Base-by-base conservation (phyloP, 2,797 vertebrate genomes). In the Tapirus indicus region DNA sequence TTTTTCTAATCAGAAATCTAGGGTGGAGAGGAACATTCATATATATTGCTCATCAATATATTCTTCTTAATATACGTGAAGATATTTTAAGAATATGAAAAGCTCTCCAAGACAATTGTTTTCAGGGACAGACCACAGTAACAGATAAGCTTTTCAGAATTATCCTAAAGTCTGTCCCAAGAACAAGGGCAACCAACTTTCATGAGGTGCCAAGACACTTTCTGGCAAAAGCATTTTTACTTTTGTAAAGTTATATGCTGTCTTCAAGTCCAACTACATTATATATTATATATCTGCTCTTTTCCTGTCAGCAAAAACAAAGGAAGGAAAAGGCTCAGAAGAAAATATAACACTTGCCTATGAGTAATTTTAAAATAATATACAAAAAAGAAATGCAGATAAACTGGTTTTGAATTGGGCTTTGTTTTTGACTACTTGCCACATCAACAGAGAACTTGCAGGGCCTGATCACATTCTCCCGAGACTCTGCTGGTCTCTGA, bases 91-190 rank as follows among this genome's bases (percentile, higher is more conserved):
- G 94, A 93, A 20, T 69, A 87, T 52, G 60, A 88, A 84, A 85
- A 41, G 29, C 38, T 75, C 89, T 95, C 78, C 35, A 84, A 72
- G 82, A 94, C 52, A 38, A 97, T 80, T 95, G 92, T 83, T 93
- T 88, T 93, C 83, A 95, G 80, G 49, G 95, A 90, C 20, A 91
- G 77, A 93, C n/a, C 58, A 89, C 29, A 88, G 92, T 38, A 79
- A 94, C 52, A 96, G 74, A 95, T 94, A 84, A 62, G 95, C 35
- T 97, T 85, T 56, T 82, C 96, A 89, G 84, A 82, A 91, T 88
- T 18, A 23, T 72, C 95, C 49, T 47, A 62, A 94, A 62, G 88
- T 72, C 95, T 83, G 66, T 79, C 83, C 93, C 79, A 90, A 56
- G 68, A 92, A 79, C 27, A 95, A 82, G 64, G 85, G 84, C 64